Conservation (phyloP, 92 coral and sea anemone genomes). For the Parazoanthus darwini region DNA sequence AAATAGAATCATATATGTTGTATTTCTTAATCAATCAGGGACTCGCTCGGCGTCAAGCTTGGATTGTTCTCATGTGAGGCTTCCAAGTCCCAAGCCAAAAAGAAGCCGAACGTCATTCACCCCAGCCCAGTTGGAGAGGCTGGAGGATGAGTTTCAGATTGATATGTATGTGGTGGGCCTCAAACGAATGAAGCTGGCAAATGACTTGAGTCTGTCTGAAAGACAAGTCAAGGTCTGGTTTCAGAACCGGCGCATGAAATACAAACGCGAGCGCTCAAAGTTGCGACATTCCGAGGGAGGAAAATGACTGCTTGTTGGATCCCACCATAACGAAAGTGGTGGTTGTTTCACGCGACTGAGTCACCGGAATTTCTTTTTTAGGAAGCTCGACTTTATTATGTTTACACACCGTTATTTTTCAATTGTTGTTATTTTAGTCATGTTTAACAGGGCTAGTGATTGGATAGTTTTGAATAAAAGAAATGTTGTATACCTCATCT, state of each 20-base stretch:
- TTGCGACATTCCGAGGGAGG: slow-evolving; percentile 35
- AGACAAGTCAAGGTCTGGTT: slow-evolving; percentile 97
- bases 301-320: not conserved
- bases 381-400: no score
- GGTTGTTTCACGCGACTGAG: no score
- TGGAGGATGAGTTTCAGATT: slow-evolving; percentile 88
- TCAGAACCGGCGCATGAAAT: slow-evolving; percentile 95
- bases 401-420: no score
- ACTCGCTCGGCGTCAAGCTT: slow-evolving; percentile 49
- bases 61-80: slow-evolving; percentile 52
- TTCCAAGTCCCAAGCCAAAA: slow-evolving; percentile 83
- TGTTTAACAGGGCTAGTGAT: no score
- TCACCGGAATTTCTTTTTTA: no score
- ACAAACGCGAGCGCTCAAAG: slow-evolving; percentile 89
- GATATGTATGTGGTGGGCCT: slow-evolving; percentile 97
- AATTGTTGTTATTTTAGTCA: no score
- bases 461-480: no score
- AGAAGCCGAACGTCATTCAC: slow-evolving; percentile 97
- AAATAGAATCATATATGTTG: not conserved
- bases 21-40: not conserved
- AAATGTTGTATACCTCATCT: no score
- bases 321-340: no score
- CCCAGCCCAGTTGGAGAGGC: slow-evolving; percentile 90
- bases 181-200: slow-evolving; percentile 91
- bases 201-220: slow-evolving; percentile 85